Percentiles rank a stretch among this genome's conserved stretches.
These are phyloP conservation scores for Montifringilla adamsi DNA, from an alignment of 2,113 vertebrate genomes.

Conservation along the genomic window DNA sequence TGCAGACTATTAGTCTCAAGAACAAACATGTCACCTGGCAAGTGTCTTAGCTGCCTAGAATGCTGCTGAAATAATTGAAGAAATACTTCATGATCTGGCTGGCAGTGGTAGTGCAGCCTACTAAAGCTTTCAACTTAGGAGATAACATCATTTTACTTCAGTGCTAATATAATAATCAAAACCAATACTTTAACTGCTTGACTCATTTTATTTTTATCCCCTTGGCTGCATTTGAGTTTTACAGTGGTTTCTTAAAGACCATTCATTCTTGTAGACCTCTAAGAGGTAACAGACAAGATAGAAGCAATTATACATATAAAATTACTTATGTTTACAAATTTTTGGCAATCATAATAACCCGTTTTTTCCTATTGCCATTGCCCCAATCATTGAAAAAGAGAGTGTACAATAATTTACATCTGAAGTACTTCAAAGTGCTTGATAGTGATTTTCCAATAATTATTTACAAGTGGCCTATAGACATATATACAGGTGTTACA, in stretches of 20 bases:
- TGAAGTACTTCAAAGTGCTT: conserved; percentile 93
- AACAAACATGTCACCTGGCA: not conserved
- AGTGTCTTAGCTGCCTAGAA: not conserved
- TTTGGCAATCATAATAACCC: conserved; percentile 84
- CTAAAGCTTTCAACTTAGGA: not conserved
- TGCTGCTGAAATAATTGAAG: not conserved
- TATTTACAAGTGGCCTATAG: conserved; percentile 85
- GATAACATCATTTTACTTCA: not conserved
- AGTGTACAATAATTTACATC: conserved; percentile 89
- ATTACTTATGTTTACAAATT: conserved; percentile 78
- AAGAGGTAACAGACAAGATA: conserved; percentile 60
- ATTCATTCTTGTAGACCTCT: conserved; percentile 62
- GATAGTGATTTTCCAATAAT: conserved; percentile 79
- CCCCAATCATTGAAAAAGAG: conserved; percentile 88
- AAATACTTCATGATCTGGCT: not conserved
- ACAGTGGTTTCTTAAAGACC: conserved; percentile 72
- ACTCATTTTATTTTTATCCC: conserved; percentile 35
- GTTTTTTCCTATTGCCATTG: conserved; percentile 85
- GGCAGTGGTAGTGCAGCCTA: not conserved
- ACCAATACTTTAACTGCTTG: not conserved
- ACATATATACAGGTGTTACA: conserved; percentile 87
- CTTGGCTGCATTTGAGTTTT: conserved; percentile 60
- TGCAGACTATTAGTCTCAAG: not conserved
- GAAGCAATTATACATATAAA: conserved; percentile 74
- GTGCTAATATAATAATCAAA: not conserved